Evolutionary conservation across 2,797 vertebrate genomes (phyloP).

Genomic region (Masticophis lateralis): DNA sequence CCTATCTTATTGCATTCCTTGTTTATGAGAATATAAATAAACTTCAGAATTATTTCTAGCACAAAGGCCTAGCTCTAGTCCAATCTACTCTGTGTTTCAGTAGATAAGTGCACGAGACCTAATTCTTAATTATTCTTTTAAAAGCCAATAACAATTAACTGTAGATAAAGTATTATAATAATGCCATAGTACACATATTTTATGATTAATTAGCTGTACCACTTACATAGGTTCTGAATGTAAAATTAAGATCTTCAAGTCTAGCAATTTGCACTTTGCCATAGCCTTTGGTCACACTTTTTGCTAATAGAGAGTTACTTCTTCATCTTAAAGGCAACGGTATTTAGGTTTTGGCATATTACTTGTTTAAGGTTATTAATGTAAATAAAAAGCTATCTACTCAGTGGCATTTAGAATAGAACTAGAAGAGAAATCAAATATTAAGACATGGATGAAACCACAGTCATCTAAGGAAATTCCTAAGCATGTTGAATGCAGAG

Average conservation of each 20-base stretch:
- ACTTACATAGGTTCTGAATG: conserved; percentile 42
- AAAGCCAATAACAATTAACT: conserved; percentile 39
- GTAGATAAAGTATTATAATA: conserved; percentile 59
- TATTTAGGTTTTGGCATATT: conserved; percentile 49
- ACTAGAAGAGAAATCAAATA: neutral
- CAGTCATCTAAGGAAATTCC: neutral
- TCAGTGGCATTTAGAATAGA: neutral
- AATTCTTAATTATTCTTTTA: conserved; percentile 50
- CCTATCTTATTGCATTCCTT: conserved; percentile 61
- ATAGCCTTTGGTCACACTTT: neutral
- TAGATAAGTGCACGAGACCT: conserved; percentile 59
- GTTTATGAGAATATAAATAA: conserved; percentile 67
- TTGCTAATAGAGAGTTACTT: conserved; percentile 21
- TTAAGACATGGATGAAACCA: neutral
- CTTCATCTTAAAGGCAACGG: conserved; percentile 18
- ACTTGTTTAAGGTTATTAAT: conserved; percentile 30
- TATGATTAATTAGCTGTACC: conserved; percentile 53
- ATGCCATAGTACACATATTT: conserved; percentile 43
- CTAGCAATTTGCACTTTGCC: conserved; percentile 19
- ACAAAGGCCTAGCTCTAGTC: conserved; percentile 21
- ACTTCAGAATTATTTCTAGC: conserved; percentile 64
- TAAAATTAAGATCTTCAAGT: conserved; percentile 47
- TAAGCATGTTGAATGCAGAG: neutral
- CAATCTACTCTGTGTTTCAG: conserved; percentile 46
- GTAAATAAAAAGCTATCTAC: conserved; percentile 12